Evolutionary conservation across 2,888 invertebrate species (phyloP).

Genomic region (Panopea generosa): DNA sequence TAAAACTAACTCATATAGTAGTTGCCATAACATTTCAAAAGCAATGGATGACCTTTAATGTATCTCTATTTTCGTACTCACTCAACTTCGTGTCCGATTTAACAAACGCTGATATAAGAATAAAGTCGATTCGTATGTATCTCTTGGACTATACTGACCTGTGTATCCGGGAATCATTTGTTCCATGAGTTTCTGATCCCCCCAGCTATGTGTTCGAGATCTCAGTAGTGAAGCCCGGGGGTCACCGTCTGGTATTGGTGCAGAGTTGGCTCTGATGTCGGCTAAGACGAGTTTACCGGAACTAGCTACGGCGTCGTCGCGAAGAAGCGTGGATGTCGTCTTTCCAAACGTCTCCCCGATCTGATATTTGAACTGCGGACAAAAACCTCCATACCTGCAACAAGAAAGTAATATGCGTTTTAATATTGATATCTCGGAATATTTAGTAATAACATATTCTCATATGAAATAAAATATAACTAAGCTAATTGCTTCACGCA

Average conservation of each 20-base stretch:
- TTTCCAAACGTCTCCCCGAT: constrained; percentile 82
- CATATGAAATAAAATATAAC: too few species aligned
- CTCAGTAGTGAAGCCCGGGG: constrained; percentile 58
- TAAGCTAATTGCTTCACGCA: too few species aligned
- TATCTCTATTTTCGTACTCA: too few species aligned
- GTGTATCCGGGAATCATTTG: constrained; percentile 81
- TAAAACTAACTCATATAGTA: too few species aligned
- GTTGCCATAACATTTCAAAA: too few species aligned
- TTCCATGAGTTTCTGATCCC: constrained; percentile 78
- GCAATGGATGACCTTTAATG: too few species aligned
- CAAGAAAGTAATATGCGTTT: too few species aligned
- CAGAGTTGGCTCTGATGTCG: constrained; percentile 64
- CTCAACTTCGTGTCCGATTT: too few species aligned
- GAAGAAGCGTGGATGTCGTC: constrained; percentile 74
- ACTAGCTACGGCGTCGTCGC: constrained; percentile 71
- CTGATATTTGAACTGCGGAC: constrained; percentile 81
- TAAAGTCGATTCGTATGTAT: too few species aligned
- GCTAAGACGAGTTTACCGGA: constrained; percentile 77
- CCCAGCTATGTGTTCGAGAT: constrained; percentile 76
- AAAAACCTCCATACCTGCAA: constrained; percentile 82
- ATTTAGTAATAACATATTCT: too few species aligned
- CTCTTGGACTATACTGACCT: constrained; percentile 69
- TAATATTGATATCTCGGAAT: too few species aligned
- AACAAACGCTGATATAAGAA: too few species aligned
- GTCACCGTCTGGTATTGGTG: constrained; percentile 36